Base-by-base conservation (phyloP, 2,797 vertebrate genomes). In the Platalea minor region DNA sequence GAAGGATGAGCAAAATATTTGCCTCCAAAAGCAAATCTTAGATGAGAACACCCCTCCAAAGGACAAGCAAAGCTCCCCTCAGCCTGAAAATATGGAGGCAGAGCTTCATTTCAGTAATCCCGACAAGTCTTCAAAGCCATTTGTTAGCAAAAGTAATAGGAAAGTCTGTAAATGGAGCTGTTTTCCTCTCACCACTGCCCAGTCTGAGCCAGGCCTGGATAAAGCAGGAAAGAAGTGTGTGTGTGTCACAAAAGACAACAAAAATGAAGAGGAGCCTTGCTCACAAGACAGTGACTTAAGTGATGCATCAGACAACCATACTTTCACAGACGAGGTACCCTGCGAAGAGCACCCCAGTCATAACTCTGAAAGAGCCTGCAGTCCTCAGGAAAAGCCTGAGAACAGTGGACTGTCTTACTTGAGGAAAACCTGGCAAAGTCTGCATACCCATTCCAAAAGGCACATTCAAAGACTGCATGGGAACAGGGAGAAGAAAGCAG, bases 401-500 rank as follows among this genome's bases (percentile, higher is more conserved):
- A 24, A 13, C 26, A 87, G 51, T 29, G 98, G 98, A 16, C 74
- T 98, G 10, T 94, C 89, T 26, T 98, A 98, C 48, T 97, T 99
- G 60, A 99, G 98, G 94, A 98, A 98, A 93, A 98, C 98, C 0
- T 99, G 99, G 99, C 98, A 98, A 91, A 98, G 91, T 91, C 98
- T 99, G 65, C 98, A 98, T 6, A 94, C 98, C 18, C 98, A 98
- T 8, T 98, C 99, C 7, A 97, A 97, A 39, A 97, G 98, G 65
- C 98, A 98, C 5, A 85, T 97, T 39, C 98, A 98, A 19, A 98
- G 98, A 92, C 94, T 99, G 94, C 98, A 98, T 25, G 91, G 98
- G 75, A 99, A 97, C 60, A 99, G 99, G 53, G 99, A 99, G 88
- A 98, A 98, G 90, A 99, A 99, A 96, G 99, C 99, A 1, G 99